These are phyloP conservation scores for Donacobius atricapilla DNA, from an alignment of 2,113 vertebrate species.

Conservation along the genomic window DNA sequence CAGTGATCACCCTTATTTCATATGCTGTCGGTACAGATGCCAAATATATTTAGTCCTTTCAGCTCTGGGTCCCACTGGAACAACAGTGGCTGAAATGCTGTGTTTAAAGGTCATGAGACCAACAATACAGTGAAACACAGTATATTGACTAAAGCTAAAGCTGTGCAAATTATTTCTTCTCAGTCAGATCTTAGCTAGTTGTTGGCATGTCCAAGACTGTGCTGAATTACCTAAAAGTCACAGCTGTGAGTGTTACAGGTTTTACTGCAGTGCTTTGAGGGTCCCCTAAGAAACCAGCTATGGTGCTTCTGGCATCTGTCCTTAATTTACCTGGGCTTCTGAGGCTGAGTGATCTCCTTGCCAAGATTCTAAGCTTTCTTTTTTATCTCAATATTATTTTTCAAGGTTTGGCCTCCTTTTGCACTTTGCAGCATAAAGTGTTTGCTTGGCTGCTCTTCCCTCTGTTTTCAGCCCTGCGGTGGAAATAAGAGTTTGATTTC, in stretches of 20 bases:
- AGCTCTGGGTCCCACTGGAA: background rate
- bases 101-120: background rate
- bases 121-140: background rate
- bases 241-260: background rate
- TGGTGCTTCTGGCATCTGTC: background rate
- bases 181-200: background rate
- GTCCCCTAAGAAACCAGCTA: background rate
- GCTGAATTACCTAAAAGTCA: background rate
- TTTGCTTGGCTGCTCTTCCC: background rate
- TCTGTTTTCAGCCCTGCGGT: background rate
- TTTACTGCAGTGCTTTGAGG: background rate
- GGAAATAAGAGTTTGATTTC: background rate
- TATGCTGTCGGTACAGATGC: background rate
- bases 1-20: background rate
- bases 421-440: background rate
- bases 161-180: background rate
- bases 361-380: background rate
- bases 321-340: background rate
- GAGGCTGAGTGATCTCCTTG: background rate
- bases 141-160: background rate
- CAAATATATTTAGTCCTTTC: background rate
- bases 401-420: background rate
- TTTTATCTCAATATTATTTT: background rate
- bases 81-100: background rate
- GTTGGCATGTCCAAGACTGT: background rate